Conservation (phyloP, 2,797 vertebrate genomes). For the Helostoma temminkii region DNA sequence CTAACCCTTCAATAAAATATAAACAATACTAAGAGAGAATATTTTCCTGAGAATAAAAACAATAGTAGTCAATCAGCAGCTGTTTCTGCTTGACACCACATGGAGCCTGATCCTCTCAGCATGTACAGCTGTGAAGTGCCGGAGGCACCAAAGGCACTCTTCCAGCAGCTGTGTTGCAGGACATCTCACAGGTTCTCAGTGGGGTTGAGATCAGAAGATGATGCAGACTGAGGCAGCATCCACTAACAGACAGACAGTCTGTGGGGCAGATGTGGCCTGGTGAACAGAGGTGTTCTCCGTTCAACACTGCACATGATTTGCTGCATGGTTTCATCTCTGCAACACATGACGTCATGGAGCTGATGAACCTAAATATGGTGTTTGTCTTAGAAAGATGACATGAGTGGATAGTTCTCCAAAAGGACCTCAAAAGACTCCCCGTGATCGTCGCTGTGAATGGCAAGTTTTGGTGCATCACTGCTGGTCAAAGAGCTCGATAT, state of each 20-base stretch:
- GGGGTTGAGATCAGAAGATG: constrained; percentile 23
- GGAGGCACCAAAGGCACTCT: constrained; percentile 15
- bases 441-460: not conserved
- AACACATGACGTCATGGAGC: constrained; percentile 22
- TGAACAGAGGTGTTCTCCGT: constrained; percentile 16
- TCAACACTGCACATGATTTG: constrained; percentile 1
- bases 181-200: constrained; percentile 14
- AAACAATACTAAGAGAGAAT: not conserved
- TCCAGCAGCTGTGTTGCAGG: constrained; percentile 27
- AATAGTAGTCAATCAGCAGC: not conserved
- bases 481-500: not conserved
- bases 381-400: constrained; percentile 1
- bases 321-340: constrained; percentile 23
- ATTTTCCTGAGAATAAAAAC: not conserved
- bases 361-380: constrained; percentile 9
- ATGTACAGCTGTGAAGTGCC: constrained; percentile 43
- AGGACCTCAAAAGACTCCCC: constrained; percentile 3
- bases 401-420: not conserved
- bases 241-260: constrained; percentile 16
- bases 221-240: constrained; percentile 24
- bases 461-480: constrained; percentile 15
- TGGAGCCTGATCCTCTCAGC: constrained; percentile 26
- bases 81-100: constrained; percentile 19
- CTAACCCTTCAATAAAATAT: not conserved
- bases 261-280: constrained; percentile 2